These are phyloP conservation scores for Coptodon bakossiorum DNA, from an alignment of 2,113 vertebrate species.

Conservation along the genomic window DNA sequence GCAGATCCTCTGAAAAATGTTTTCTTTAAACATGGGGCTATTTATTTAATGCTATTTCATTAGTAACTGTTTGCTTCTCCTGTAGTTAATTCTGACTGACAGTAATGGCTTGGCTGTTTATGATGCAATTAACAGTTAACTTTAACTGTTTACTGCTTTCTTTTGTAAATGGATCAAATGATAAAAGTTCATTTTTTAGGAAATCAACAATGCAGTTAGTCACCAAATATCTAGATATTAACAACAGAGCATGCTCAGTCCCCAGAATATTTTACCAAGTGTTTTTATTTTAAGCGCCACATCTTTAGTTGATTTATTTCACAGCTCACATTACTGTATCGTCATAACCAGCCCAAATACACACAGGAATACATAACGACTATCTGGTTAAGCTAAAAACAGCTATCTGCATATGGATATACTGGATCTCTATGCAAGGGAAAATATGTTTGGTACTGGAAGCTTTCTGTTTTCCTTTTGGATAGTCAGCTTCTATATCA, in stretches of 20 bases:
- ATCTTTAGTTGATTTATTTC: neutral
- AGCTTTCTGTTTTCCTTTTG: neutral
- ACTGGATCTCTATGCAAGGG: neutral
- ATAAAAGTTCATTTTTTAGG: neutral
- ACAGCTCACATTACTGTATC: neutral
- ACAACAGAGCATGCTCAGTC: neutral
- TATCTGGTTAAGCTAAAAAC: neutral
- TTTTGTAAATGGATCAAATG: neutral
- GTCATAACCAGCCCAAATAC: neutral
- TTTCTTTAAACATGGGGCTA: neutral
- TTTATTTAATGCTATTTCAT: neutral
- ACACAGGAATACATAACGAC: neutral
- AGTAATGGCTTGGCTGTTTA: neutral
- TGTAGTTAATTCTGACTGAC: neutral
- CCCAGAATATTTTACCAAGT: neutral
- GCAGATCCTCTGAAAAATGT: neutral
- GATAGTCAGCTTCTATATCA: neutral
- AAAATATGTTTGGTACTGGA: neutral
- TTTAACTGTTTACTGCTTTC: neutral
- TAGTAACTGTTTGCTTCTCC: neutral
- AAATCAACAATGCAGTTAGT: neutral
- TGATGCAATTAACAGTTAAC: neutral
- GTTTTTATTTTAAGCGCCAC: neutral
- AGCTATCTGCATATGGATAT: neutral
- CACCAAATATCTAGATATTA: neutral